Base-by-base conservation (phyloP, 1,140 invertebrate genomes). In the Mya arenaria region DNA sequence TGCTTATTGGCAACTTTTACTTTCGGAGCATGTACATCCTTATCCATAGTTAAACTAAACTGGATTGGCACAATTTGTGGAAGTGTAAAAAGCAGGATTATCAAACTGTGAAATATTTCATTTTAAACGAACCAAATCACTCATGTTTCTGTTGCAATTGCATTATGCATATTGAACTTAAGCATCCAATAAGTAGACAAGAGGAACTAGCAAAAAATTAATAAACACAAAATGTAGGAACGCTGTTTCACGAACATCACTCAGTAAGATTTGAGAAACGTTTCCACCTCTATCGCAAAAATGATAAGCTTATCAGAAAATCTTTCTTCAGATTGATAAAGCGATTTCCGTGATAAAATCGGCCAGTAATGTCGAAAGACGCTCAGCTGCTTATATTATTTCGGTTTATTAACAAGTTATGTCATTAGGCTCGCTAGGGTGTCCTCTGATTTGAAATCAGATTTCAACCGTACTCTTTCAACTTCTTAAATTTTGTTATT, bases 331-430 rank as follows among this genome's bases (percentile, higher is more conserved):
- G 25, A n/a, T 23, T 52, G 48, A 52, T 52, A 52, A 52, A 23
- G 48, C 17, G 48, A 52, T 52, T 23, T n/a, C 48, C 25, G 2
- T 10, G 48, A 52, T 52, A n/a, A 52, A 52, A 52, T 52, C 48
- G 25, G 17, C 25, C 48, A 52, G 17, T n/a, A 52, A n/a, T n/a
- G 25, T 23, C 48, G 17, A 10, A 52, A 17, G 17, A 52, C 48
- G 48, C 25, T n/a, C 48, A 52, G 48, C 48, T 52, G 48, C 48
- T 23, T 2, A 52, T n/a, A 52, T 52, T 4, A 52, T 52, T 52
- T 52, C 48, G 48, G 19, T 52, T 52, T 52, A 52, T 52, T 52
- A 52, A 52, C 48, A 52, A 52, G 48, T 52, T 52, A 52, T 52
- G 48, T 52, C 48, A 52, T 23, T 52, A 23, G 4, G 10, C 48